Evolutionary conservation across 2,797 vertebrate genomes (phyloP).

Genomic region (Echiichthys vipera): DNA sequence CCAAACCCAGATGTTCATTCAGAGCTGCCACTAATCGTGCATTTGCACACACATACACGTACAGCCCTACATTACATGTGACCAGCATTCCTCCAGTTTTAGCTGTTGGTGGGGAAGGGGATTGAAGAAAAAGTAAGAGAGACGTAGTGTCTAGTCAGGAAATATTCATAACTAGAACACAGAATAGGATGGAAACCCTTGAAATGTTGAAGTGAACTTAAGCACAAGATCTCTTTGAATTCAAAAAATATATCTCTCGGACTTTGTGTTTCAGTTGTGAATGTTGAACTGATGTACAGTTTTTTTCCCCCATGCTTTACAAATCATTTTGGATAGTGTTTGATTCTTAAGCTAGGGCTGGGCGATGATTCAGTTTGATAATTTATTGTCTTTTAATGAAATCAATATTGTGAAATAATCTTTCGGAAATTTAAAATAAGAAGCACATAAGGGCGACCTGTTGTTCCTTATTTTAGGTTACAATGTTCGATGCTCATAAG

Average conservation of each 20-base stretch:
- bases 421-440: too few species aligned
- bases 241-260: not conserved
- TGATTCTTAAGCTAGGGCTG: too few species aligned
- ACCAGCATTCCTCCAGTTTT: slow-evolving; percentile 68
- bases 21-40: slow-evolving; percentile 60
- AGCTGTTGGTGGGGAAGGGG: slow-evolving; percentile 47
- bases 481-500: too few species aligned
- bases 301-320: too few species aligned
- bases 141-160: too few species aligned
- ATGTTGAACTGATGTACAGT: too few species aligned
- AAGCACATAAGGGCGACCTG: too few species aligned
- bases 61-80: slow-evolving; percentile 60
- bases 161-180: slow-evolving; percentile 17
- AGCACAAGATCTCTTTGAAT: not conserved
- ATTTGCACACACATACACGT: slow-evolving; percentile 45
- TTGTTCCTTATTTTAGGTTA: too few species aligned
- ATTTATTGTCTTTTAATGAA: too few species aligned
- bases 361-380: too few species aligned
- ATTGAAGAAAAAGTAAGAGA: slow-evolving; percentile 33
- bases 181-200: slow-evolving; percentile 12
- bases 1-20: slow-evolving; percentile 66
- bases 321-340: too few species aligned
- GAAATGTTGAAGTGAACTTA: not conserved
- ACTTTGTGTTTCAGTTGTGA: not conserved
- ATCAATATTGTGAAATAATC: too few species aligned